Evolutionary conservation across 2,797 vertebrate genomes (phyloP).

Genomic region (Phoeniculus purpureus): DNA sequence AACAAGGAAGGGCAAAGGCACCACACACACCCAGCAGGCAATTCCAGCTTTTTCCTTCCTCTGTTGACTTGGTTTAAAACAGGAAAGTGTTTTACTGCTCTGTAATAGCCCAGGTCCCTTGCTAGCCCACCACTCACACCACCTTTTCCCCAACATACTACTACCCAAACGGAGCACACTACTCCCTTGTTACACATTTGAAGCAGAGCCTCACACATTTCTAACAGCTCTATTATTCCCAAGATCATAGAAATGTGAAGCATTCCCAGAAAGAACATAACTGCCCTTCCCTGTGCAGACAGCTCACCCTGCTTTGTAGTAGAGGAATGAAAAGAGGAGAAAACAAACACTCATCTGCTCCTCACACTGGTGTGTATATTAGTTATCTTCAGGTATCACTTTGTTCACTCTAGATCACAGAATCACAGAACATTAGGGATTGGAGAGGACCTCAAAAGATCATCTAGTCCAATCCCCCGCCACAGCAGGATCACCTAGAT

Average conservation of each 20-base stretch:
- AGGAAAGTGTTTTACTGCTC: neutral
- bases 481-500: no score
- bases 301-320: neutral
- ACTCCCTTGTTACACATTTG: neutral
- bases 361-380: accelerated
- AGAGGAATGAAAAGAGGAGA: neutral
- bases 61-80: neutral
- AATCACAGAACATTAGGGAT: no score
- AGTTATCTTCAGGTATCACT: neutral
- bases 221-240: neutral
- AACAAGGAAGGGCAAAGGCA: neutral
- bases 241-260: neutral
- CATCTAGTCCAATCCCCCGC: no score
- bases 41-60: neutral
- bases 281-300: neutral
- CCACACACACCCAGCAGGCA: neutral
- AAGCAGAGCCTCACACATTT: neutral
- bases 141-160: neutral
- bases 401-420: neutral
- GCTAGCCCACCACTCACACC: neutral
- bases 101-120: neutral
- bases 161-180: neutral
- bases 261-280: neutral
- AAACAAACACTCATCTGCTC: neutral
- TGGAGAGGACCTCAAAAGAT: no score